These are phyloP conservation scores for Aleiodes testaceus DNA, from an alignment of 2,888 invertebrate genomes.

Conservation along the genomic window DNA sequence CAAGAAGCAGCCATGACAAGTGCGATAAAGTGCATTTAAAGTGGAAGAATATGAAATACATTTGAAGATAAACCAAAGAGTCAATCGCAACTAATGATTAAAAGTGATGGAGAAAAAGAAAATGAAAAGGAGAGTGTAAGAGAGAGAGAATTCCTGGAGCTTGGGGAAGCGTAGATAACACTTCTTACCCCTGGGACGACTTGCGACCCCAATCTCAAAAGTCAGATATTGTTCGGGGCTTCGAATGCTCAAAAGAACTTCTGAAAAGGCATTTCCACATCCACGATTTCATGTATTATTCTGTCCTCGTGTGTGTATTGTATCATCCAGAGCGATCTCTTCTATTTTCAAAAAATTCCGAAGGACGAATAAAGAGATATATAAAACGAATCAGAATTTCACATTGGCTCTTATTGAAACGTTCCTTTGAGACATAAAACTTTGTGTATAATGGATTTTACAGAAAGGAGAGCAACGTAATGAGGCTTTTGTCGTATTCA, in stretches of 20 bases:
- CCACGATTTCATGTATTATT: constrained; percentile 64
- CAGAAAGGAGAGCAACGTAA: constrained; percentile 1
- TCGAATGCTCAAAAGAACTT: constrained; percentile 68
- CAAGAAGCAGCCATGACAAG: neutral
- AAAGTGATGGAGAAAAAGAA: no score
- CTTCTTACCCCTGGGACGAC: constrained; percentile 65
- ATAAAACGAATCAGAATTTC: no score
- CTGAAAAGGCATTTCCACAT: constrained; percentile 62
- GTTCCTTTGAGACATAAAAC: no score
- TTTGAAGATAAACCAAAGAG: no score
- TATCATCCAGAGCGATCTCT: constrained; percentile 46
- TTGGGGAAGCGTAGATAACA: constrained; percentile 67
- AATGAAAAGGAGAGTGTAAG: constrained; percentile 30
- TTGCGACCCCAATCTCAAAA: constrained; percentile 68
- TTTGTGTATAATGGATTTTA: neutral
- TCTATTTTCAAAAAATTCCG: constrained; percentile 9
- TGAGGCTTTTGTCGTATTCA: constrained; percentile 17
- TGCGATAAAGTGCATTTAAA: no score
- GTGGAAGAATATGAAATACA: no score
- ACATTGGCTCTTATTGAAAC: no score
- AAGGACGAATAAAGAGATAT: constrained; percentile 49
- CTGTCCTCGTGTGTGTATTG: constrained; percentile 60
- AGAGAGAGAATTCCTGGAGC: constrained; percentile 56
- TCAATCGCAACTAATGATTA: no score
- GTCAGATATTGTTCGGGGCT: constrained; percentile 69